Evolutionary conservation across 1,140 invertebrate species (phyloP).

Genomic region (Pinna nobilis): DNA sequence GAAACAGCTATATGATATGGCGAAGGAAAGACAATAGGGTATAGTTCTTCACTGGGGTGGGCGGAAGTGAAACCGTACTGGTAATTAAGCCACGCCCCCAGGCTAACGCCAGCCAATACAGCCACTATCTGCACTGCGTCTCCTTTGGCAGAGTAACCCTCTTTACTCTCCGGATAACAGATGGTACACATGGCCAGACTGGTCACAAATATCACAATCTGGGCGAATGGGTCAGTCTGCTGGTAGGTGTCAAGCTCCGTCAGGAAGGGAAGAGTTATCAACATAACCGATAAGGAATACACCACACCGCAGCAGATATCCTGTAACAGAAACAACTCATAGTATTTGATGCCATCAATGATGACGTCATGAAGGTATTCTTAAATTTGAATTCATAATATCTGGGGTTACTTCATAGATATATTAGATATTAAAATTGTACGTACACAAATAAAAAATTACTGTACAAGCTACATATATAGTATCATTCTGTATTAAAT

Average conservation of each 20-base stretch:
- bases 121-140: conserved; percentile 89
- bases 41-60: conserved; percentile 77
- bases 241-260: conserved; percentile 84
- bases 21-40: conserved; percentile 81
- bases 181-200: conserved; percentile 83
- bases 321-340: conserved; percentile 70
- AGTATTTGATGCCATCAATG: not conserved
- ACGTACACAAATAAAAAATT: too few species aligned
- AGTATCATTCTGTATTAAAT: too few species aligned
- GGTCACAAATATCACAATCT: conserved; percentile 82
- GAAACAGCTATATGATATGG: conserved; percentile 84
- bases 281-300: conserved; percentile 82
- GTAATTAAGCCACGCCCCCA: conserved; percentile 90
- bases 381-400: too few species aligned
- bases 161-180: conserved; percentile 77
- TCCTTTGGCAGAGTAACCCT: conserved; percentile 79
- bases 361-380: not conserved
- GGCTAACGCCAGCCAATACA: conserved; percentile 83
- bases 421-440: too few species aligned
- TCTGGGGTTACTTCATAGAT: too few species aligned
- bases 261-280: conserved; percentile 83
- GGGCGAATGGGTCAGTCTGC: conserved; percentile 82
- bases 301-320: conserved; percentile 75
- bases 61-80: conserved; percentile 81
- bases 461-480: too few species aligned